Evolutionary conservation across 2,888 invertebrate genomes (phyloP).

Genomic region (Cabera pusaria): DNA sequence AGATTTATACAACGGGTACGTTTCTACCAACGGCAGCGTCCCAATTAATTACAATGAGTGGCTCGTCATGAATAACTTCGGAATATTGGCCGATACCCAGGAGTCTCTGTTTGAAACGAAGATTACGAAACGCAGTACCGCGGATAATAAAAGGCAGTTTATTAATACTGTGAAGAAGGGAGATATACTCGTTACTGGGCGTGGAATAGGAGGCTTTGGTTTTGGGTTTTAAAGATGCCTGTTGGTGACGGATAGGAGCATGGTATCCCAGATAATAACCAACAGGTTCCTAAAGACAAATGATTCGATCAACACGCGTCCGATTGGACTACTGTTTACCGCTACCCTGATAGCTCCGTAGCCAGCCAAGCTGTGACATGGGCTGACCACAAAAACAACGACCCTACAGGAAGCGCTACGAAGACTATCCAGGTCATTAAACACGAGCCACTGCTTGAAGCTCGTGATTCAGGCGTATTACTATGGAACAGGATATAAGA

Average conservation of each 20-base stretch:
- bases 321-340: constrained; percentile 56
- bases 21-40: constrained; percentile 40
- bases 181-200: constrained; percentile 49
- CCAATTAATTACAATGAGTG: constrained; percentile 59
- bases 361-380: constrained; percentile 49
- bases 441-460: constrained; percentile 61
- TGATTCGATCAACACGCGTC: constrained; percentile 54
- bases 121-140: constrained; percentile 51
- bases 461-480: constrained; percentile 57
- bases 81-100: constrained; percentile 54
- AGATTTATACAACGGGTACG: constrained; percentile 48
- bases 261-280: constrained; percentile 52
- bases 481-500: constrained; percentile 48
- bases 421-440: constrained; percentile 49
- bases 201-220: constrained; percentile 45
- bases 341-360: constrained; percentile 41
- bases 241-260: constrained; percentile 45
- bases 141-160: constrained; percentile 51
- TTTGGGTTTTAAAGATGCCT: constrained; percentile 57
- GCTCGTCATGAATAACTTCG: constrained; percentile 62
- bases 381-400: constrained; percentile 54
- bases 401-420: constrained; percentile 41
- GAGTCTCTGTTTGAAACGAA: constrained; percentile 55
- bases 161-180: constrained; percentile 52
- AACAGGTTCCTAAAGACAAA: constrained; percentile 46